Conservation (phyloP, 1,140 invertebrate genomes). For the Elysia chlorotica region DNA sequence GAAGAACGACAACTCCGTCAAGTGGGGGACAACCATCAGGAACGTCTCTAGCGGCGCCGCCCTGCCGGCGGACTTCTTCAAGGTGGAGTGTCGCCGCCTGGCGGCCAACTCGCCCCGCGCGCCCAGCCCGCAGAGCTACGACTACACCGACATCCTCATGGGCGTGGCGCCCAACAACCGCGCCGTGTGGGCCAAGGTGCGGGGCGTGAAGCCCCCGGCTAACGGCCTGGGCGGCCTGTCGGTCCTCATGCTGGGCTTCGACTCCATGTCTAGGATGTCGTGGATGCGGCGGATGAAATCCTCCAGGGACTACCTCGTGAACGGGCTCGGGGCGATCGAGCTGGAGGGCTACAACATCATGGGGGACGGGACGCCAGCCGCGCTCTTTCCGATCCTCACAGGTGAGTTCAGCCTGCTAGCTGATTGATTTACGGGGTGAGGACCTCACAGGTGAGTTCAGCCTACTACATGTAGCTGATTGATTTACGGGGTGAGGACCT, state of each 20-base stretch:
- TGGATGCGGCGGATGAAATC: constrained; percentile 85
- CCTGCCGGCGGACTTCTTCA: constrained; percentile 42
- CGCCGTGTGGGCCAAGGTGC: constrained; percentile 6
- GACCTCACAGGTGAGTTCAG: no score
- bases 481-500: no score
- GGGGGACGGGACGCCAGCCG: constrained; percentile 92
- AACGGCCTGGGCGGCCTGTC: constrained; percentile 69
- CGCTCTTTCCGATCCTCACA: constrained; percentile 89
- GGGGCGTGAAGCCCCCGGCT: background rate
- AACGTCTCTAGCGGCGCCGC: constrained; percentile 31
- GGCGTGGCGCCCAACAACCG: constrained; percentile 37
- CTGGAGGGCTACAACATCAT: constrained; percentile 89
- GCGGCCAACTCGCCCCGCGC: constrained; percentile 29
- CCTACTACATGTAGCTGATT: no score
- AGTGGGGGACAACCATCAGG: constrained; percentile 18
- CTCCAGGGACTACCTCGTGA: constrained; percentile 76
- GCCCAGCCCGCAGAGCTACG: no score
- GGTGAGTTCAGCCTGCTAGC: no score
- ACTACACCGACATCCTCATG: constrained; percentile 50
- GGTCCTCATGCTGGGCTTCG: constrained; percentile 87
- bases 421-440: no score
- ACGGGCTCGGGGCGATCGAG: constrained; percentile 72
- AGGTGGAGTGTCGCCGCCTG: constrained; percentile 36
- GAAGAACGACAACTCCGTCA: constrained; percentile 25
- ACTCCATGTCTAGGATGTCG: constrained; percentile 85